phyloP scores from a whole-genome alignment of 2,888 invertebrate species.

The Dicroscelio sp. region DNA sequence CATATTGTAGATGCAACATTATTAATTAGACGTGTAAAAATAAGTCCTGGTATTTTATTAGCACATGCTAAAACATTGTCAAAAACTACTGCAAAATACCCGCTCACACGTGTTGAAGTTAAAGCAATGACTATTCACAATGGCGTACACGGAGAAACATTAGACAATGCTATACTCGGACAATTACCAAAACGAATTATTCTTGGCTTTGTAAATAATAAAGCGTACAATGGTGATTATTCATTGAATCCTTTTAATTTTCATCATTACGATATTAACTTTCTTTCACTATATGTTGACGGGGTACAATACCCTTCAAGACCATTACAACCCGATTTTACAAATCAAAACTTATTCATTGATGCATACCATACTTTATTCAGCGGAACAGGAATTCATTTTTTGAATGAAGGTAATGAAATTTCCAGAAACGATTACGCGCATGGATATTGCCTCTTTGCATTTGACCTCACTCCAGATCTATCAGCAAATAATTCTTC shows the following conservation, averaged over 20 bases:
- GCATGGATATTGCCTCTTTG: conserved; percentile 81
- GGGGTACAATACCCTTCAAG: conserved; percentile 73
- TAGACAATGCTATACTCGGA: conserved; percentile 88
- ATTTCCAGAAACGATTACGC: conserved; percentile 75
- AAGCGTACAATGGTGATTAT: conserved; percentile 78
- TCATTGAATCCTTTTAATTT: conserved; percentile 77
- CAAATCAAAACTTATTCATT: conserved; percentile 67
- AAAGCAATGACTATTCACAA: conserved; percentile 82
- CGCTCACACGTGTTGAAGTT: conserved; percentile 71
- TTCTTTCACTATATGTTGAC: conserved; percentile 5
- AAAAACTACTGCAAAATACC: conserved; percentile 70
- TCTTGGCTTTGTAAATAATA: conserved; percentile 85
- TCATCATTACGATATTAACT: conserved; percentile 58
- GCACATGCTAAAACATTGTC: conserved; percentile 82
- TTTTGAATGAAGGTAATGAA: conserved; percentile 80
- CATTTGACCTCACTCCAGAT: conserved; percentile 86
- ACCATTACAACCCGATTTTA: conserved; percentile 80
- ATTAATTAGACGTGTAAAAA: conserved; percentile 81
- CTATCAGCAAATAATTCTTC: conserved; percentile 76
- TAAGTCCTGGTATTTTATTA: conserved; percentile 83
- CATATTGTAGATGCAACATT: conserved; percentile 68
- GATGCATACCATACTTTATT: conserved; percentile 86
- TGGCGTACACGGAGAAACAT: conserved; percentile 81
- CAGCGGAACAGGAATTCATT: conserved; percentile 78
- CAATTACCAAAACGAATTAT: conserved; percentile 87